Conservation (phyloP, 2,888 invertebrate genomes). For the Drosophila formosana region DNA sequence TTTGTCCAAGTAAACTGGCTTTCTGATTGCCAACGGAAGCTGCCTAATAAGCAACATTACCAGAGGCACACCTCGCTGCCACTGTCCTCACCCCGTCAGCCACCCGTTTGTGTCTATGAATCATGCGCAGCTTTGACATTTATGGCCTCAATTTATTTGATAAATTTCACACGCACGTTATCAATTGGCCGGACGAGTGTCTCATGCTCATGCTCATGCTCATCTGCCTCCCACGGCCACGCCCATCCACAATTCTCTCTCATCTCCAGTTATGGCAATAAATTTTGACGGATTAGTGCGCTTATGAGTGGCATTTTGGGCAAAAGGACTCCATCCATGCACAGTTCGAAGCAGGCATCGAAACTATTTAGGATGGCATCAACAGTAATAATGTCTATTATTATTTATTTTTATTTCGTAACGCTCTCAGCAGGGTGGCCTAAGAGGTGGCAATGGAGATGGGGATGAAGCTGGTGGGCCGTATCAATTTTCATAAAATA, state of each 20-base stretch:
- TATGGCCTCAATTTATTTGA: constrained; percentile 82
- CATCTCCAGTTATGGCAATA: constrained; percentile 66
- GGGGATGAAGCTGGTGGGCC: constrained; percentile 34
- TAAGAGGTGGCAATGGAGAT: background rate
- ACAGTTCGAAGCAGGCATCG: background rate
- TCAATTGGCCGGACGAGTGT: constrained; percentile 68
- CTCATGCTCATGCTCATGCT: constrained; percentile 1
- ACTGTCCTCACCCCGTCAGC: background rate
- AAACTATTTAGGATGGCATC: constrained; percentile 74
- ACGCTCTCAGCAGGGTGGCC: constrained; percentile 27
- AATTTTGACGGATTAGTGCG: constrained; percentile 80
- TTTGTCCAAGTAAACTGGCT: background rate
- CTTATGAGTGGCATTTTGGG: constrained; percentile 69
- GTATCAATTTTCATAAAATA: constrained; percentile 81
- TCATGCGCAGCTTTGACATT: constrained; percentile 80
- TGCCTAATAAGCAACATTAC: constrained; percentile 61
- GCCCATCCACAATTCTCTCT: background rate
- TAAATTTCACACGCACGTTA: constrained; percentile 82
- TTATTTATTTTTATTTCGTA: constrained; percentile 76
- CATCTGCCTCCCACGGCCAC: background rate
- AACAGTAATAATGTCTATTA: constrained; percentile 78
- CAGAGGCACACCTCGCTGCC: constrained; percentile 2
- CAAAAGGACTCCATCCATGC: constrained; percentile 42
- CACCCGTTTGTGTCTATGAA: constrained; percentile 54
- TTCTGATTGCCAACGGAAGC: constrained; percentile 60